These are phyloP conservation scores for Puma concolor DNA, from an alignment of 2,113 vertebrate species.

Conservation along the genomic window DNA sequence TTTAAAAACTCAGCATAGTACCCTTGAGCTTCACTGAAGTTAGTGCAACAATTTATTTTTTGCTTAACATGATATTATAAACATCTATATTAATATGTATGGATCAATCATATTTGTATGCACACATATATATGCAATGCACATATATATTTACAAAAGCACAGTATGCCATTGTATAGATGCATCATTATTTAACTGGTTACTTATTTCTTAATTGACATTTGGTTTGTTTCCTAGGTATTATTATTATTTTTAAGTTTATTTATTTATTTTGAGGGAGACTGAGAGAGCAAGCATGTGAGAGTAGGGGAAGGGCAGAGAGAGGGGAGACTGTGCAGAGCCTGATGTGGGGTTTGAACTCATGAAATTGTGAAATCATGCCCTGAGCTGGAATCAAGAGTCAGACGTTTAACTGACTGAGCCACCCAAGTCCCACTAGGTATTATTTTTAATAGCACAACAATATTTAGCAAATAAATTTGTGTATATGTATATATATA, in stretches of 20 bases:
- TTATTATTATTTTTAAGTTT: background rate
- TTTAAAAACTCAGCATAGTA: background rate
- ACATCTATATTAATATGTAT: background rate
- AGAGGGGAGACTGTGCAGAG: no score
- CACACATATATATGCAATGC: background rate
- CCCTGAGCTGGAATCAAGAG: no score
- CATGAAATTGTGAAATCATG: no score
- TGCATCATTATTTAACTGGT: background rate
- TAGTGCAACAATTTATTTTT: background rate
- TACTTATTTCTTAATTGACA: background rate
- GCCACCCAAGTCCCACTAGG: background rate
- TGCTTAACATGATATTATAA: background rate
- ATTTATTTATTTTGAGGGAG: no score
- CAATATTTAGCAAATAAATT: background rate
- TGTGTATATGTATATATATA: background rate
- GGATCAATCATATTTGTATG: background rate
- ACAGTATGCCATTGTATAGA: background rate
- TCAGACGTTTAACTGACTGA: no score
- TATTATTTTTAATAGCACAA: background rate
- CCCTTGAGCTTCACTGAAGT: background rate
- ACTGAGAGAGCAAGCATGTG: no score
- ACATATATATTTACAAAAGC: background rate
- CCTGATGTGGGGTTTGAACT: no score
- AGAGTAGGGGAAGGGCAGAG: no score
- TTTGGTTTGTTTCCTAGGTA: background rate